These are phyloP conservation scores for Sphaeramia orbicularis DNA, from an alignment of 2,797 vertebrate genomes.

Conservation along the genomic window DNA sequence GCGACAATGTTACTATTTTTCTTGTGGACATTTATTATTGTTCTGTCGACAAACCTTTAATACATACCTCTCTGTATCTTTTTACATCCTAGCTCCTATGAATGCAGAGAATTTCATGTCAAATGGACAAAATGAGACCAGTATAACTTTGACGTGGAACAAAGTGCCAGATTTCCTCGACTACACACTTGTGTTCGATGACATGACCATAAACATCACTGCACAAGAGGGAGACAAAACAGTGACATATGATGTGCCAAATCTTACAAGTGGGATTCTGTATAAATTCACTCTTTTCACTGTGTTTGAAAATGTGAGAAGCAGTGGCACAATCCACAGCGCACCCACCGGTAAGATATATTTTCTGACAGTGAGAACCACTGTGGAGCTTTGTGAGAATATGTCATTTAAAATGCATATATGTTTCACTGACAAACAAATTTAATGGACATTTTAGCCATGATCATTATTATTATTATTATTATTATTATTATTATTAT, in stretches of 20 bases:
- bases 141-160: slow-evolving; percentile 56
- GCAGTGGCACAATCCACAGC: slow-evolving; percentile 31
- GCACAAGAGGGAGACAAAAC: rapidly evolving
- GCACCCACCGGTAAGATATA: slow-evolving; percentile 47
- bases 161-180: neutral
- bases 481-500: too few relatives aligned
- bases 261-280: slow-evolving; percentile 13
- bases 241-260: rapidly evolving
- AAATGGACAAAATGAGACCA: slow-evolving; percentile 25
- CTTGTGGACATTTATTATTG: too few relatives aligned
- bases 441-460: too few relatives aligned
- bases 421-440: too few relatives aligned
- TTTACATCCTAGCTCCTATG: slow-evolving; percentile 5
- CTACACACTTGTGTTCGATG: neutral
- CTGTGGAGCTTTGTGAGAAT: neutral
- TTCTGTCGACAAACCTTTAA: too few relatives aligned
- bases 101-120: neutral
- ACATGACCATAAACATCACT: rapidly evolving
- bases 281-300: slow-evolving; percentile 46
- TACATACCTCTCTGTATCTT: neutral
- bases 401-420: neutral
- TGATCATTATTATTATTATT: too few relatives aligned
- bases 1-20: too few relatives aligned
- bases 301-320: neutral
- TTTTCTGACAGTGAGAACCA: neutral